phyloP scores from a whole-genome alignment of 1,140 invertebrate genomes.

The Bombus pyrosoma region DNA sequence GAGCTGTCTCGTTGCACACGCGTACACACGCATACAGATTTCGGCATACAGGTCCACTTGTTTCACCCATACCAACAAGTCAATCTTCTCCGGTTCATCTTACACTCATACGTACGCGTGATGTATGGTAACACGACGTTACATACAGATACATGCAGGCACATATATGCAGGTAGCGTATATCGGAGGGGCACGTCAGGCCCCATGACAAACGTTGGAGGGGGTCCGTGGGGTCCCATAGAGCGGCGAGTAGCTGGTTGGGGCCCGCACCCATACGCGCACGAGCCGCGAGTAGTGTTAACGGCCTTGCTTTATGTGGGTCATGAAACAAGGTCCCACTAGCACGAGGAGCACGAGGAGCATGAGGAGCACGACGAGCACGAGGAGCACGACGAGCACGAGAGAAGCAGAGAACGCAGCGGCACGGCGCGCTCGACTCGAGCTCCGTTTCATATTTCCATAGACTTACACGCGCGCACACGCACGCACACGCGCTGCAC shows the following conservation, averaged over 20 bases:
- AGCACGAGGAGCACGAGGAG: conserved; percentile 74
- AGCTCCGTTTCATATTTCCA: neutral
- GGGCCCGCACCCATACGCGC: conserved; percentile 45
- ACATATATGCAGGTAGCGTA: conserved; percentile 20
- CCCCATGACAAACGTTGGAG: neutral
- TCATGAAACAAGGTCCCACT: conserved; percentile 81
- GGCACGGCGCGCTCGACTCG: conserved; percentile 45
- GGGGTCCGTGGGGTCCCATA: conserved; percentile 61
- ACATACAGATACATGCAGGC: conserved; percentile 4
- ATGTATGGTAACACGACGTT: neutral
- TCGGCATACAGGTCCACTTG: neutral
- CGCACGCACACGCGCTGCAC: neutral
- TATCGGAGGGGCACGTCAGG: conserved; percentile 9
- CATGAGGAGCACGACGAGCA: conserved; percentile 71
- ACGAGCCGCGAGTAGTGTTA: conserved; percentile 70
- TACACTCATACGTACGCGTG: too few species aligned
- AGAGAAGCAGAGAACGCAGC: conserved; percentile 64
- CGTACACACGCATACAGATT: neutral
- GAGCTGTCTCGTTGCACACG: neutral
- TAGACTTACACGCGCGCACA: neutral
- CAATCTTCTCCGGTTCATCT: neutral
- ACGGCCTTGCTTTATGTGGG: conserved; percentile 82
- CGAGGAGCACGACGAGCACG: conserved; percentile 72
- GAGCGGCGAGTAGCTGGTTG: conserved; percentile 48
- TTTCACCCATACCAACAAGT: neutral